phyloP scores from a whole-genome alignment of 1,140 invertebrate species.

The Bombus balteatus region DNA sequence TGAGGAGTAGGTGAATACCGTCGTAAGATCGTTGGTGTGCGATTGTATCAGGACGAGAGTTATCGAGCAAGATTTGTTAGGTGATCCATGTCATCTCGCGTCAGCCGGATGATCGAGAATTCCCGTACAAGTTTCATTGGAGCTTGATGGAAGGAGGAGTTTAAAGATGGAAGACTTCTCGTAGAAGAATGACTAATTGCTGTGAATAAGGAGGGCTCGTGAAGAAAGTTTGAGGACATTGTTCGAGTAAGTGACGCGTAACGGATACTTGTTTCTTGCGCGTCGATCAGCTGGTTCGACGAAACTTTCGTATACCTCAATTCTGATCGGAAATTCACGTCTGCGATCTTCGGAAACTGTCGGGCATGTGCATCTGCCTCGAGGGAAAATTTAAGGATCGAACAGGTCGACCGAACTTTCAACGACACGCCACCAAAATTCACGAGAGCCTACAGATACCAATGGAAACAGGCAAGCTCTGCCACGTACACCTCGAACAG shows the following conservation, averaged over 20 bases:
- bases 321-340: no score
- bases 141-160: not conserved
- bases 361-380: not conserved
- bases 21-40: not conserved
- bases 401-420: not conserved
- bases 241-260: no score
- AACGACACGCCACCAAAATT: not conserved
- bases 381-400: not conserved
- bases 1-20: no score
- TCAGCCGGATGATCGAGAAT: not conserved
- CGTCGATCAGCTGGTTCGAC: no score
- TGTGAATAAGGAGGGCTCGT: no score
- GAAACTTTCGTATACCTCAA: no score
- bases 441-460: not conserved
- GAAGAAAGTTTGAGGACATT: no score
- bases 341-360: not conserved
- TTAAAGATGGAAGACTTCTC: no score
- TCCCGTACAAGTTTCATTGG: not conserved
- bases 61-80: no score
- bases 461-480: not conserved
- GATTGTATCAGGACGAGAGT: not conserved
- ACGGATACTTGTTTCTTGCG: no score
- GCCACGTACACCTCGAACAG: not conserved
- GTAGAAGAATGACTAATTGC: no score
- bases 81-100: no score